Conservation (phyloP, 2,113 vertebrate species). For the Lepisosteus osseus region DNA sequence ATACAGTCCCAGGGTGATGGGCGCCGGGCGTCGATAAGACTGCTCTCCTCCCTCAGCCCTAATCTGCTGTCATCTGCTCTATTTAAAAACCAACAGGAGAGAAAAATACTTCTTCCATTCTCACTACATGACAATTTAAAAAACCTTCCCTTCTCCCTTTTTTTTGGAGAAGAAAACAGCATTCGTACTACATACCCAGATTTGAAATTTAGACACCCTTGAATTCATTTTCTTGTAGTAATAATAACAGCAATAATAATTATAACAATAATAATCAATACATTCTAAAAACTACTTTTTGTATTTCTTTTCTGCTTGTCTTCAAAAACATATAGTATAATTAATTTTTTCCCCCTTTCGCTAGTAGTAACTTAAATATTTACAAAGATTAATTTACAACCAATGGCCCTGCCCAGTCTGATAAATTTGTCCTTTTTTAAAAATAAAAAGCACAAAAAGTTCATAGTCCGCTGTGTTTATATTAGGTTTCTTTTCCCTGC, state of each 20-base stretch:
- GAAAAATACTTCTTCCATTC: conserved; percentile 48
- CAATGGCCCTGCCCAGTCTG: conserved; percentile 52
- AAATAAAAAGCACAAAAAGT: conserved; percentile 39
- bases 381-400: conserved; percentile 72
- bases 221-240: conserved; percentile 47
- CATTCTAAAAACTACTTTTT: conserved; percentile 52
- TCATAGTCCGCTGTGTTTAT: not conserved
- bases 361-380: conserved; percentile 65
- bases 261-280: conserved; percentile 41
- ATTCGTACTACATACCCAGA: conserved; percentile 42
- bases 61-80: conserved; percentile 30
- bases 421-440: conserved; percentile 35
- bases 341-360: conserved; percentile 31
- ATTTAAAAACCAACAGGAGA: conserved; percentile 46
- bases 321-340: conserved; percentile 33
- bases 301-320: conserved; percentile 36
- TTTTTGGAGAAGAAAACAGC: conserved; percentile 38
- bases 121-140: conserved; percentile 19
- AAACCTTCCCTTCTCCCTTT: conserved; percentile 18
- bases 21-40: conserved; percentile 19
- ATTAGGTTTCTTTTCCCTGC: conserved; percentile 3
- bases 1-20: conserved; percentile 18
- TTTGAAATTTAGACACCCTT: conserved; percentile 52
- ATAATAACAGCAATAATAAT: conserved; percentile 31
- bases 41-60: conserved; percentile 17